Base-by-base conservation (phyloP, 2,888 invertebrate species). In the Stenoptilia bipunctidactyla region DNA sequence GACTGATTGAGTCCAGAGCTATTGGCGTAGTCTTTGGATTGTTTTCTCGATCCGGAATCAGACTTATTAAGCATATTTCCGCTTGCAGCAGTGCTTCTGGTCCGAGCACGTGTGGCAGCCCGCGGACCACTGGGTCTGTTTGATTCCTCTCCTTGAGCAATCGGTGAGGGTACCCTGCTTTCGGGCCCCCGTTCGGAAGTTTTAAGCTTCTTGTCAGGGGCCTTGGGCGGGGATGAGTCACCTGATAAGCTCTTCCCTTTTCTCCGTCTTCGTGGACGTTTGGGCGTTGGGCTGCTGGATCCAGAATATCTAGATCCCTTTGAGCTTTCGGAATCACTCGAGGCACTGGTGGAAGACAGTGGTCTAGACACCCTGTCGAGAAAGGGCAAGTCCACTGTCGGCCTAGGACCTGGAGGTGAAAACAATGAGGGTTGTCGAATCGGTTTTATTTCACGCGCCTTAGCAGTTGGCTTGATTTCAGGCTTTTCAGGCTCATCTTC, bases 181-280 rank as follows among this genome's bases (percentile, higher is more conserved):
- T 88, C 89, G 87, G 88, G 86, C 87, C 87, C 87, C 89, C 88
- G 88, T 87, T 90, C 90, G 89, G 90, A 90, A 90, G 90, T 90
- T 90, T 90, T 90, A 89, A 90, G 90, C 90, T 90, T 90, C 90
- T 90, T 90, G 80, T 90, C 90, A 70, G 89, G 89, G 87, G 89
- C 87, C 87, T 88, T 89, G 73, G 86, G 87, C 49, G 70, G 68
- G 63, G 71, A 64, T 46, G 62, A 55, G 61, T 77, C 77, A 38
- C 55, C 64, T 39, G 79, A 74, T 45, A 61, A 45, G 50, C 73
- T 76, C 53, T 75, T 74, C 40, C 61, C 65, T 56, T 75, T 79
- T 52, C 82, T 59, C 39, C 76, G 66, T 47, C 82, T 58, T 13
- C 75, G 65, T n/a, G 77, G 79, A 45, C 82, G 61, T 53, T 75